Evolutionary conservation across 1,140 invertebrate species (phyloP).

Genomic region (Brevipalpus yothersi): DNA sequence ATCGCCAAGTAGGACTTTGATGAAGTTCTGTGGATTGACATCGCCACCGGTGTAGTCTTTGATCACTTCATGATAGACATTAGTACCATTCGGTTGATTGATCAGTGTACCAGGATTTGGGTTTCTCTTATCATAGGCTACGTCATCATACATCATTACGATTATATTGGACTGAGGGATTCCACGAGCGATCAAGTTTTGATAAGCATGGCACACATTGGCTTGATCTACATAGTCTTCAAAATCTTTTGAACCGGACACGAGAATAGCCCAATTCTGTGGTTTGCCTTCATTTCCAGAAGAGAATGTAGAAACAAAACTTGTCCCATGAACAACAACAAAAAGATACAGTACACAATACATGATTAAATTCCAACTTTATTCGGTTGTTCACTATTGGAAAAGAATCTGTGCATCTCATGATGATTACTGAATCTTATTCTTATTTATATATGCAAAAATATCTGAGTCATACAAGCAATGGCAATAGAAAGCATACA

Average conservation of each 20-base stretch:
- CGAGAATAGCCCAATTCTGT: not conserved
- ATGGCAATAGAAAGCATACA: too few species aligned
- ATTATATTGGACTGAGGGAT: slow-evolving; percentile 32
- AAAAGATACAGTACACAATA: too few species aligned
- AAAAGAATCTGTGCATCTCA: too few species aligned
- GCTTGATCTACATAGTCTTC: slow-evolving; percentile 37
- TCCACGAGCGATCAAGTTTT: slow-evolving; percentile 31
- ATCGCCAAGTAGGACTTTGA: slow-evolving; percentile 29
- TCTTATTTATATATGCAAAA: too few species aligned
- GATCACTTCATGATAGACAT: slow-evolving; percentile 31
- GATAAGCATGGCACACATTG: slow-evolving; percentile 35
- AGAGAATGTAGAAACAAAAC: too few species aligned
- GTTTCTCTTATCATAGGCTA: slow-evolving; percentile 29
- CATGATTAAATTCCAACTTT: too few species aligned
- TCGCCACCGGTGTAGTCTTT: slow-evolving; percentile 29
- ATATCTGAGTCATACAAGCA: too few species aligned
- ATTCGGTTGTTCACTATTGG: too few species aligned
- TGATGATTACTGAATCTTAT: too few species aligned
- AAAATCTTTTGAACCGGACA: slow-evolving; percentile 26
- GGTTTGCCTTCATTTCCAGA: too few species aligned
- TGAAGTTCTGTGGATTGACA: slow-evolving; percentile 25
- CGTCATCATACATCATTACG: slow-evolving; percentile 38
- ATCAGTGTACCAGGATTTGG: slow-evolving; percentile 30
- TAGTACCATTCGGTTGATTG: slow-evolving; percentile 29
- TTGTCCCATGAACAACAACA: too few species aligned